Percentiles rank a stretch among this genome's conserved stretches.
Evolutionary conservation across 2,113 vertebrate species (phyloP).

Genomic region (Pristiophorus japonicus): DNA sequence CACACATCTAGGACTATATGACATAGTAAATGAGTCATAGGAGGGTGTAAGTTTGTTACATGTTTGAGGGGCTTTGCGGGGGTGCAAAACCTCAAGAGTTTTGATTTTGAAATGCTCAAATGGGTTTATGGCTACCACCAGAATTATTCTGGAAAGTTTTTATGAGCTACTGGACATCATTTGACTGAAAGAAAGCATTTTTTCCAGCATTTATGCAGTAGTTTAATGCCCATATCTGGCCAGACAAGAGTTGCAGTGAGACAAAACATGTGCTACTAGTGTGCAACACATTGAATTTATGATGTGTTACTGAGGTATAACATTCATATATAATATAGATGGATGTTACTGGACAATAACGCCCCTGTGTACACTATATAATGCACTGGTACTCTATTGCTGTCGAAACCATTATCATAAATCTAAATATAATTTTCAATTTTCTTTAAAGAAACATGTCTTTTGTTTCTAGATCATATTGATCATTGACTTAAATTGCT

Average conservation of each 20-base stretch:
- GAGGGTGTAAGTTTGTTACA: too few species aligned
- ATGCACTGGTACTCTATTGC: neutral
- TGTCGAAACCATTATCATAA: neutral
- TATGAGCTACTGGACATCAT: too few species aligned
- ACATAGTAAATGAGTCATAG: neutral
- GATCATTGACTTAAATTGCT: neutral
- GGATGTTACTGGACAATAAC: neutral
- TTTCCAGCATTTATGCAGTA: too few species aligned
- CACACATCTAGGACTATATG: neutral
- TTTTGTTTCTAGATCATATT: neutral
- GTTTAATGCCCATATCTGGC: too few species aligned
- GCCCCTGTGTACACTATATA: neutral
- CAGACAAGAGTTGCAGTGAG: too few species aligned
- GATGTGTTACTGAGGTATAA: neutral
- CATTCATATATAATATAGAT: neutral
- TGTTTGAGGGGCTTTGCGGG: neutral
- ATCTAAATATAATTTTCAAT: neutral
- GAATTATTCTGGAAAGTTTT: too few species aligned
- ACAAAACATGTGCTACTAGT: neutral
- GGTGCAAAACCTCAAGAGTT: neutral
- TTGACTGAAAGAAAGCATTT: too few species aligned
- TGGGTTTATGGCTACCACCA: too few species aligned
- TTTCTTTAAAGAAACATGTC: neutral
- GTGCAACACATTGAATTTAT: neutral
- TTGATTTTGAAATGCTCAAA: neutral